These are phyloP conservation scores for Zelostemma sp. DNA, from an alignment of 1,140 invertebrate species.

Conservation along the genomic window DNA sequence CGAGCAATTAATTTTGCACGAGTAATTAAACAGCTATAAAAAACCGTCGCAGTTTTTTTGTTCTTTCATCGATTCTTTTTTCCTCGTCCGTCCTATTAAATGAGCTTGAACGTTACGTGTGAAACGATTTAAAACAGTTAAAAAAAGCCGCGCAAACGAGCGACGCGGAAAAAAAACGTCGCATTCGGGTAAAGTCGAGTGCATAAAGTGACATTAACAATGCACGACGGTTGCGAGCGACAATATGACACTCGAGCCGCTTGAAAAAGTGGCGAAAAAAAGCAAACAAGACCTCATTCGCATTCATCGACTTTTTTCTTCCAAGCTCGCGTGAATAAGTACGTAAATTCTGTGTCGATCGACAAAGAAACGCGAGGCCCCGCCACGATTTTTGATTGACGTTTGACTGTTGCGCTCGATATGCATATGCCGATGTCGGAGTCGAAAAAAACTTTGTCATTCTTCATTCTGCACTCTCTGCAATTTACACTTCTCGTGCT, in stretches of 20 bases:
- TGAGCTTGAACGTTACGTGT: neutral
- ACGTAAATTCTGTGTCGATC: constrained; percentile 24
- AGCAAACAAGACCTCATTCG: constrained; percentile 32
- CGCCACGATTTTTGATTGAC: constrained; percentile 12
- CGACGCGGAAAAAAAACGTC: constrained; percentile 1
- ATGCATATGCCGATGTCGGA: constrained; percentile 15
- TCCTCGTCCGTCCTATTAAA: no score
- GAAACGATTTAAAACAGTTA: neutral
- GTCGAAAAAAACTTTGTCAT: constrained; percentile 15
- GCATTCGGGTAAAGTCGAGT: constrained; percentile 20
- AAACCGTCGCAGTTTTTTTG: no score
- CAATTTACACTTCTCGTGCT: constrained; percentile 31
- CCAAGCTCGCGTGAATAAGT: constrained; percentile 5
- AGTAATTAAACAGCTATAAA: no score
- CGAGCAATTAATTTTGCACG: no score
- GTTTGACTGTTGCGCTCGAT: constrained; percentile 13
- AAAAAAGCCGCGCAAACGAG: constrained; percentile 14
- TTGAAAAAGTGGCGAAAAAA: constrained; percentile 26
- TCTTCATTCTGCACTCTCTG: constrained; percentile 53
- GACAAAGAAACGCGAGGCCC: constrained; percentile 37
- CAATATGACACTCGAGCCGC: constrained; percentile 15
- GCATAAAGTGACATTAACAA: constrained; percentile 48
- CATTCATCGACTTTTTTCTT: constrained; percentile 9
- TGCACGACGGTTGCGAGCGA: constrained; percentile 41
- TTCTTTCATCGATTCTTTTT: no score